Evolutionary conservation across 2,797 vertebrate species (phyloP), one percentile per base, ranked within the genome.

Genomic region (Sorex maritimensis): DNA sequence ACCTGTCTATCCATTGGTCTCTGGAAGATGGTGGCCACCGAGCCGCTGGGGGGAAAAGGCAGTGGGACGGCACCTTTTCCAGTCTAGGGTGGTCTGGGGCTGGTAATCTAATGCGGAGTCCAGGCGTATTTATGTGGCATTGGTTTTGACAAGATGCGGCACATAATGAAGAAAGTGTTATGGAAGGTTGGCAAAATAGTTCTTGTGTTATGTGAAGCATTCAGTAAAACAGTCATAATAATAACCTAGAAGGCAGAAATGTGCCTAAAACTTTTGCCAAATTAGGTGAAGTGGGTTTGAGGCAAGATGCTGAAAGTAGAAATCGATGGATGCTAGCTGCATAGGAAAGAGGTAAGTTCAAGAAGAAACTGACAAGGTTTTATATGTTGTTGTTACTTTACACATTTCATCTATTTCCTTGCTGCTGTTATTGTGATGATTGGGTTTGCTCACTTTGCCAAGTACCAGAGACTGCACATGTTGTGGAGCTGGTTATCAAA

Each of bases 251-350:
- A 92, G 67, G 38, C 23, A 88, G 86, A 82, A 83, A 77, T 72
- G 81, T 41, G 28, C 68, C 68, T 30, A 68, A 65, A 38, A 49
- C 67, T 23, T 82, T 75, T 92, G 67, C 95, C 80, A 90, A 68
- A 49, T 73, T 88, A 26, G 83, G 44, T 86, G 38, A 96, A 71
- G 65, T 24, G 34, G 61, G 78, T 89, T 46, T 52, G 86, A 83
- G 80, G 46, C 63, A 38, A 72, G 63, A 34, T 15, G 46, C 21
- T 72, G 72, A 80, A 86, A 91, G 52, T 24, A 28, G 9, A 24
- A 77, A 46, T 52, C 49, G 81, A 55, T 15, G 77, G 68, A 28
- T 83, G 73, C 68, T 92, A 86, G 92, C 44, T 80, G 49, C 24
- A 69, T 44, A 63, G 49, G 63, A 87, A 85, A 82, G 74, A 69